Conservation (phyloP, 2,113 vertebrate species). For the Athene cunicularia region DNA sequence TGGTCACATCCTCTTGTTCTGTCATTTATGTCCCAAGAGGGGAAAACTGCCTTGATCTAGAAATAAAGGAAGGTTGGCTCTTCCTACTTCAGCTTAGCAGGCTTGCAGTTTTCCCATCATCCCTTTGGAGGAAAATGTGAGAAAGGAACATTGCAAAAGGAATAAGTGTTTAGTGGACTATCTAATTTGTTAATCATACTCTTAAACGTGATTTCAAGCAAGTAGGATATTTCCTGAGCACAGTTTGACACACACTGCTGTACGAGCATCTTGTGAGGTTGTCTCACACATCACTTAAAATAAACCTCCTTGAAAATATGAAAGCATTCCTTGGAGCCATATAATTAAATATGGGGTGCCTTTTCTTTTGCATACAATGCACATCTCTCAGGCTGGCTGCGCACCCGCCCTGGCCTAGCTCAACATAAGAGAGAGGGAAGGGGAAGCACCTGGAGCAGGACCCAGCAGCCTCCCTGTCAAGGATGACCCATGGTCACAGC, state of each 20-base stretch:
- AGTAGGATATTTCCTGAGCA: background rate
- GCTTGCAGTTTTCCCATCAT: background rate
- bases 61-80: background rate
- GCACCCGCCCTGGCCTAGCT: accelerated
- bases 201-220: background rate
- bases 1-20: background rate
- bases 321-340: background rate
- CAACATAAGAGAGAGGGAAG: background rate
- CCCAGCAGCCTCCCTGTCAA: background rate
- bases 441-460: background rate
- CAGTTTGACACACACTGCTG: background rate
- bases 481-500: accelerated
- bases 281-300: background rate
- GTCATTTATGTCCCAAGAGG: background rate
- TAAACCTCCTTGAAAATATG: background rate
- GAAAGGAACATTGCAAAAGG: background rate
- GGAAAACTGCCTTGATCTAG: background rate
- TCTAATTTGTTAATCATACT: background rate
- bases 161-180: background rate
- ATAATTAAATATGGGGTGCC: background rate
- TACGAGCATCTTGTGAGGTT: background rate
- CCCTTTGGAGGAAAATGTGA: background rate
- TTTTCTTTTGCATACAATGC: background rate
- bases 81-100: background rate
- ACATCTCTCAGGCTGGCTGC: background rate